Conservation (phyloP, 1,140 invertebrate species). For the Amyelois transitella region DNA sequence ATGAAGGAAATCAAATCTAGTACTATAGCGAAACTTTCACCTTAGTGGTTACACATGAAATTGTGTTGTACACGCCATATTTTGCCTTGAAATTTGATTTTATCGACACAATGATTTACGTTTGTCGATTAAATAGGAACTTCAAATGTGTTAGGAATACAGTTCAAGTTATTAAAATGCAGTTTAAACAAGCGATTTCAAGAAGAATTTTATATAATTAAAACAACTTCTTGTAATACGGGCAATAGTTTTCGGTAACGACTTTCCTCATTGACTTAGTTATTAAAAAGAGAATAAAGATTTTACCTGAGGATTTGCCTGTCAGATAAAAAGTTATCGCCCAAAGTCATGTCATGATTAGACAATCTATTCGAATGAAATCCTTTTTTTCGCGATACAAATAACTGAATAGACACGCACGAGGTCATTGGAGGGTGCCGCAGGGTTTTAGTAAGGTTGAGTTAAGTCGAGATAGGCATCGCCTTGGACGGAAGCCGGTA, state of each 20-base stretch:
- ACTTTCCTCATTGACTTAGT: too few relatives aligned
- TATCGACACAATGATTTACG: conserved; percentile 1
- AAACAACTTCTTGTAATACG: too few relatives aligned
- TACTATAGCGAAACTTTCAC: conserved; percentile 5
- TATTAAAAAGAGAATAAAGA: too few relatives aligned
- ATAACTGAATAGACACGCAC: conserved; percentile 2
- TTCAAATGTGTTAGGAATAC: too few relatives aligned
- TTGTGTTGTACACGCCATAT: conserved; percentile 15
- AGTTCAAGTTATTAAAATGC: too few relatives aligned
- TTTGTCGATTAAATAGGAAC: neutral
- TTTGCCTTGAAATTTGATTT: conserved; percentile 16
- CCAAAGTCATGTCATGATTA: too few relatives aligned
- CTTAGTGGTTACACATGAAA: conserved; percentile 4
- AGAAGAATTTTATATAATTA: too few relatives aligned
- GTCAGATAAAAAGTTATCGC: too few relatives aligned
- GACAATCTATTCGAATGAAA: neutral
- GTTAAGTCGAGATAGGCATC: conserved; percentile 15
- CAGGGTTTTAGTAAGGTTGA: neutral
- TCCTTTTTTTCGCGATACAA: conserved; percentile 6
- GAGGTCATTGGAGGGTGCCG: neutral
- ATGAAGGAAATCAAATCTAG: conserved; percentile 3
- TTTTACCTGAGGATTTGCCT: too few relatives aligned
- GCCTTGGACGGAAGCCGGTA: conserved; percentile 13
- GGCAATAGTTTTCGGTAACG: too few relatives aligned
- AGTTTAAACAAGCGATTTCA: too few relatives aligned